Evolutionary conservation across 2,888 invertebrate species (phyloP).

Genomic region (Macrophya annulata): DNA sequence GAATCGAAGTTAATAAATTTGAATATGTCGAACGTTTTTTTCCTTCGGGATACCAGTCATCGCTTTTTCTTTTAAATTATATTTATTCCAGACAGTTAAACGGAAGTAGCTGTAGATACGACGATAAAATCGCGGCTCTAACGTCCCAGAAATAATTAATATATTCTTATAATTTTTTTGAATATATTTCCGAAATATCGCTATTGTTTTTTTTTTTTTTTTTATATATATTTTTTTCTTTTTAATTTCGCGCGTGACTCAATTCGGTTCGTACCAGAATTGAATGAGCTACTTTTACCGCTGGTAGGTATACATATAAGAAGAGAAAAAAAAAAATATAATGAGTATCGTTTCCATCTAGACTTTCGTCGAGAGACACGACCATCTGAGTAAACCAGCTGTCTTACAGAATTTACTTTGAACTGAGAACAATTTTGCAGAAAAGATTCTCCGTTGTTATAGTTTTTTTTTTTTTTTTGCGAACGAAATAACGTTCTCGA

Average conservation of each 20-base stretch:
- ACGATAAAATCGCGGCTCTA: conserved; percentile 6
- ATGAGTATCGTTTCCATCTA: not conserved
- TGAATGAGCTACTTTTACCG: not conserved
- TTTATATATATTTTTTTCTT: too few species aligned
- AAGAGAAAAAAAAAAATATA: not conserved
- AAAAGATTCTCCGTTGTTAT: not conserved
- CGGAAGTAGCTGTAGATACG: not conserved
- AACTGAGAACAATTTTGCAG: not conserved
- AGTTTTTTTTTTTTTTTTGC: not conserved
- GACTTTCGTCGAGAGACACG: not conserved
- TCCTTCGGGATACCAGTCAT: not conserved
- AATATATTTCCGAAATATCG: not conserved
- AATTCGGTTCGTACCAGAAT: not conserved
- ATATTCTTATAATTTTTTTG: not conserved
- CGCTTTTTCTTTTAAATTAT: not conserved
- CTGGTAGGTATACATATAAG: not conserved
- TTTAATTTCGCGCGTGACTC: not conserved
- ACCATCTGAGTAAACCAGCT: not conserved
- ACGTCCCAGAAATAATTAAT: not conserved
- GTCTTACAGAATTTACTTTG: not conserved
- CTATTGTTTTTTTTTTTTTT: not conserved
- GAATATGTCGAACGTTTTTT: conserved; percentile 8
- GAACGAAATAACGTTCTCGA: not conserved
- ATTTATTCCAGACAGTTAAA: not conserved
- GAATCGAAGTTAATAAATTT: conserved; percentile 25